Conservation (phyloP, 1,140 invertebrate genomes). For the Mercenaria mercenaria region DNA sequence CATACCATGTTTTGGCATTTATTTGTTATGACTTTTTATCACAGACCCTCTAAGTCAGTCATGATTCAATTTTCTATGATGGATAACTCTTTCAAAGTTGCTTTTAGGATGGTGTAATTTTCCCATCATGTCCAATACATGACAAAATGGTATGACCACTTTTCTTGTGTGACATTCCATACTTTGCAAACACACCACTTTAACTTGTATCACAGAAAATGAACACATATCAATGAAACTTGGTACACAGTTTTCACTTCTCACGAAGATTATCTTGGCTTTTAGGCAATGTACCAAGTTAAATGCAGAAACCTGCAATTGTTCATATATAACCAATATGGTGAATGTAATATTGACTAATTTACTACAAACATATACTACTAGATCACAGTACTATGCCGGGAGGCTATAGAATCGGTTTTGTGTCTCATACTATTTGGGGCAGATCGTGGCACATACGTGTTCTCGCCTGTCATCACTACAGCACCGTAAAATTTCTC, state of each 20-base stretch:
- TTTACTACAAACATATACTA: conserved; percentile 8
- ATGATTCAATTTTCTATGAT: too few species aligned
- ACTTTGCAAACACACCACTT: not conserved
- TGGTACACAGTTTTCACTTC: not conserved
- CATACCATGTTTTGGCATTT: too few species aligned
- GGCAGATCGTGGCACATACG: conserved; percentile 33
- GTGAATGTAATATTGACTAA: conserved; percentile 23
- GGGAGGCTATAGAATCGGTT: conserved; percentile 55
- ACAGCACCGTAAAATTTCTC: conserved; percentile 90
- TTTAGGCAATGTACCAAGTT: not conserved
- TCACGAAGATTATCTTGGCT: not conserved
- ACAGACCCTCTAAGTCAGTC: too few species aligned
- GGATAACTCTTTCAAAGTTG: too few species aligned
- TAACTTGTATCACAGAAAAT: conserved; percentile 51
- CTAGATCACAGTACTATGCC: conserved; percentile 64
- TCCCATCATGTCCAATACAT: too few species aligned
- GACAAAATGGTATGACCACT: too few species aligned
- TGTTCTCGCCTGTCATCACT: conserved; percentile 71
- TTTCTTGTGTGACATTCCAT: too few species aligned
- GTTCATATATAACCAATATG: not conserved
- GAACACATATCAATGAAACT: conserved; percentile 45
- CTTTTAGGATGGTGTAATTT: too few species aligned
- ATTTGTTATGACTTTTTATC: too few species aligned
- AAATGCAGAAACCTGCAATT: not conserved
- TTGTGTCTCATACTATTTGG: conserved; percentile 59